Evolutionary conservation across 1,140 invertebrate genomes (phyloP).

Genomic region (Subanguina moxae): DNA sequence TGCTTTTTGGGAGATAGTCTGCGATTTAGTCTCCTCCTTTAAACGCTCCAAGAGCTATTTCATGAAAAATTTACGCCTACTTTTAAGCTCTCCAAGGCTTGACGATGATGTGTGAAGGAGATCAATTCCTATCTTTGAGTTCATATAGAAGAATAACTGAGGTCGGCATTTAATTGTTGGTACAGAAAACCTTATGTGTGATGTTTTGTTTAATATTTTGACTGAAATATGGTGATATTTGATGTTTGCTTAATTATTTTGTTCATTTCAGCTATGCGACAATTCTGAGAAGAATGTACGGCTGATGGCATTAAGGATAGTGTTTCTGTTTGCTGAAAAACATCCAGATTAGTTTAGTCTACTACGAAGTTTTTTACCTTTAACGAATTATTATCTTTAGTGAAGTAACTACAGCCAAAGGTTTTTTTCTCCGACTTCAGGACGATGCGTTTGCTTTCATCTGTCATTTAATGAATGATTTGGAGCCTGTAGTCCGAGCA

Average conservation of each 20-base stretch:
- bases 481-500: constrained; percentile 66
- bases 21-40: too few species aligned
- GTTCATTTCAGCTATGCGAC: neutral
- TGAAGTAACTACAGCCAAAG: constrained; percentile 46
- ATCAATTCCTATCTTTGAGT: neutral
- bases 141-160: neutral
- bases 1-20: too few species aligned
- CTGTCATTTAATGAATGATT: constrained; percentile 85
- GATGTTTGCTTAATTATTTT: neutral
- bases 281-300: neutral
- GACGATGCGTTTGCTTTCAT: constrained; percentile 95
- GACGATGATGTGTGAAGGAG: neutral
- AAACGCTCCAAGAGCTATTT: too few species aligned
- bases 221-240: neutral
- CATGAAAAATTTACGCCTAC: too few species aligned
- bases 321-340: neutral
- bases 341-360: neutral
- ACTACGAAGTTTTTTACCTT: neutral
- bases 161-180: neutral
- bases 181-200: neutral
- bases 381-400: constrained; percentile 29
- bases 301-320: neutral
- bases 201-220: too few species aligned
- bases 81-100: neutral
- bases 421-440: constrained; percentile 69